Evolutionary conservation across 1,140 invertebrate species (phyloP).

Genomic region (Thaumetopoea pityocampa): DNA sequence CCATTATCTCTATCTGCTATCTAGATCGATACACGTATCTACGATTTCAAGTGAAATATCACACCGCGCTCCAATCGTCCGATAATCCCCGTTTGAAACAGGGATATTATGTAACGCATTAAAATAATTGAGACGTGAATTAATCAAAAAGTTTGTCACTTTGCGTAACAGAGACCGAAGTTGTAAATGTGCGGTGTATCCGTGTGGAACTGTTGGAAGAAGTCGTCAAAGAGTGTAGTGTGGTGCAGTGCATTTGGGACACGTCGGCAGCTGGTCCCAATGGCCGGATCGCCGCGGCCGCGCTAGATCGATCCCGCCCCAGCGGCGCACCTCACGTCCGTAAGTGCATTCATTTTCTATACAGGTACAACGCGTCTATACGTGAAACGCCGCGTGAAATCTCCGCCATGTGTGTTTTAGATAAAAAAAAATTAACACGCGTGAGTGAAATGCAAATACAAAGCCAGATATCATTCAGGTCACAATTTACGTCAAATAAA

Average conservation of each 20-base stretch:
- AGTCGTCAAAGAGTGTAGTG: conserved; percentile 16
- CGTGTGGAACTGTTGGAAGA: conserved; percentile 5
- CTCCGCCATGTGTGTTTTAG: no score
- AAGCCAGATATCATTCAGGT: no score
- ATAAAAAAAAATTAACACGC: no score
- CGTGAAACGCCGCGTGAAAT: no score
- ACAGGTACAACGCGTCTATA: no score
- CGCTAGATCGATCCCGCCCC: conserved; percentile 46
- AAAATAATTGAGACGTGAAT: no score
- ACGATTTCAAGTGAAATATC: conserved; percentile 9
- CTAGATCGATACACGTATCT: conserved; percentile 46
- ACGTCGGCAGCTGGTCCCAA: conserved; percentile 18
- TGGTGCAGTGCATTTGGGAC: conserved; percentile 26
- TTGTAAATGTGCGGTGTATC: conserved; percentile 8
- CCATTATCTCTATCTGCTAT: conserved; percentile 47
- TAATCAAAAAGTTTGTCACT: no score
- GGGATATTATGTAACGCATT: no score
- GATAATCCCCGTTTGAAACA: background rate
- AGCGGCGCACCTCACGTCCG: conserved; percentile 33
- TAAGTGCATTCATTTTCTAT: conserved; percentile 46
- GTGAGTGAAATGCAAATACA: no score
- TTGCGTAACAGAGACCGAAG: background rate
- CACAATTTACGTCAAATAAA: no score
- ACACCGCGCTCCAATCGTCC: background rate
- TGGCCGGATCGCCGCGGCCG: conserved; percentile 32